These are phyloP conservation scores for Ia io DNA, from an alignment of 2,113 vertebrate species.

Conservation along the genomic window DNA sequence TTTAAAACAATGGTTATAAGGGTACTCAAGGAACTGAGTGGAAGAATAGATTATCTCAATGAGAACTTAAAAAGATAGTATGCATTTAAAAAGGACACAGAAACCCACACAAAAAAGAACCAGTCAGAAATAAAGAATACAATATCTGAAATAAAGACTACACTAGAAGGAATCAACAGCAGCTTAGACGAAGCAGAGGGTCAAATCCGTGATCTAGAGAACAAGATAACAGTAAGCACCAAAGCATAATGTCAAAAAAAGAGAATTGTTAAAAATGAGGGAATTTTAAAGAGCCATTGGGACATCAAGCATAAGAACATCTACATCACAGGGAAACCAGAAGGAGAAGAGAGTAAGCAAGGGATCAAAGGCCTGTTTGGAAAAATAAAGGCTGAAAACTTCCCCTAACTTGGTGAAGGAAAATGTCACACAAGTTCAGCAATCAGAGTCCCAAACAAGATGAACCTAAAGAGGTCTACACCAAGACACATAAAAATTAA, in stretches of 20 bases:
- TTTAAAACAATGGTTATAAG: background rate
- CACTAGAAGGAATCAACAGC: background rate
- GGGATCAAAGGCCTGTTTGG: background rate
- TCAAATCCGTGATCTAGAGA: background rate
- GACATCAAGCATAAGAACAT: background rate
- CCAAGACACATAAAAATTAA: background rate
- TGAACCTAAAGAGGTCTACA: background rate
- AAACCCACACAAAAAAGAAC: background rate
- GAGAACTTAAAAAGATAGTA: background rate
- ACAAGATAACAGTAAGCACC: background rate
- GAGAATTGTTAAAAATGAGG: background rate
- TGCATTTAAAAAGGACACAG: background rate
- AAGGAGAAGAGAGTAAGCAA: background rate
- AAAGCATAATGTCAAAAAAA: background rate
- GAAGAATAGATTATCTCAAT: background rate
- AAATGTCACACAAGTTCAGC: background rate
- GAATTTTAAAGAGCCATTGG: background rate
- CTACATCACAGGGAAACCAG: background rate
- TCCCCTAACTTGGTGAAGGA: background rate
- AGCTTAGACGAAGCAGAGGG: background rate
- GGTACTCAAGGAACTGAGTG: background rate
- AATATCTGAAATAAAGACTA: background rate
- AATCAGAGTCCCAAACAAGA: background rate
- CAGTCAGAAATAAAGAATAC: background rate
- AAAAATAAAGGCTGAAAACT: background rate